phyloP scores from a whole-genome alignment of 2,888 invertebrate species.

The Punctoribates punctum region DNA sequence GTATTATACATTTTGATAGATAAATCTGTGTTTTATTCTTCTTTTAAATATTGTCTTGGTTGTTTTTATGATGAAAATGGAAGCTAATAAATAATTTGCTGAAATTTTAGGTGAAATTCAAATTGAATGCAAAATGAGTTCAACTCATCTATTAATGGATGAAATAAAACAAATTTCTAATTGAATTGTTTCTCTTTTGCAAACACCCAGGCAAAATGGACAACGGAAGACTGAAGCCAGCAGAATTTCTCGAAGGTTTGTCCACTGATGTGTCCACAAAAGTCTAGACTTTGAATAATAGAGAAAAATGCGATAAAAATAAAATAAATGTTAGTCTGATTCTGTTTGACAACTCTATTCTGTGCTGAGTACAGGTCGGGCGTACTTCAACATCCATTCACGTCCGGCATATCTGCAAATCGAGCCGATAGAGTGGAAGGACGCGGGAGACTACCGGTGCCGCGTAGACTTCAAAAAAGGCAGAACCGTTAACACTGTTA shows the following conservation, averaged over 20 bases:
- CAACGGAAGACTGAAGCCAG: not conserved
- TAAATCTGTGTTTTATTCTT: too few species aligned
- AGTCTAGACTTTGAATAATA: conserved; percentile 9
- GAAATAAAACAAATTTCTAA: too few species aligned
- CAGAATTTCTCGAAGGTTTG: conserved; percentile 33
- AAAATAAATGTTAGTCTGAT: not conserved
- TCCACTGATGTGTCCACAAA: not conserved
- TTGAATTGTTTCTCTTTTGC: not conserved
- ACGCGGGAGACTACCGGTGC: conserved; percentile 71
- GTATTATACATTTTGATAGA: too few species aligned
- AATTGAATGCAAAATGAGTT: too few species aligned
- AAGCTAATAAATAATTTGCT: too few species aligned
- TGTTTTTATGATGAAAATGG: too few species aligned
- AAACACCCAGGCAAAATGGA: not conserved
- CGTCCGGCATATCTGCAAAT: conserved; percentile 39
- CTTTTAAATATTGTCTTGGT: too few species aligned
- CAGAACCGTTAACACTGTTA: conserved; percentile 78
- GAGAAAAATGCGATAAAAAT: not conserved
- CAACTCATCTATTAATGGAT: too few species aligned
- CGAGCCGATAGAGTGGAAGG: conserved; percentile 38
- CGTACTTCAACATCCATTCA: conserved; percentile 39
- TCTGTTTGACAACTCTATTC: not conserved
- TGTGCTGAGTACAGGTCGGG: conserved; percentile 28
- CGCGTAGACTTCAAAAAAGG: conserved; percentile 83
- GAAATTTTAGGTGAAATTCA: too few species aligned